Evolutionary conservation across 2,888 invertebrate species (phyloP).

Genomic region (Loripinus fragilis): DNA sequence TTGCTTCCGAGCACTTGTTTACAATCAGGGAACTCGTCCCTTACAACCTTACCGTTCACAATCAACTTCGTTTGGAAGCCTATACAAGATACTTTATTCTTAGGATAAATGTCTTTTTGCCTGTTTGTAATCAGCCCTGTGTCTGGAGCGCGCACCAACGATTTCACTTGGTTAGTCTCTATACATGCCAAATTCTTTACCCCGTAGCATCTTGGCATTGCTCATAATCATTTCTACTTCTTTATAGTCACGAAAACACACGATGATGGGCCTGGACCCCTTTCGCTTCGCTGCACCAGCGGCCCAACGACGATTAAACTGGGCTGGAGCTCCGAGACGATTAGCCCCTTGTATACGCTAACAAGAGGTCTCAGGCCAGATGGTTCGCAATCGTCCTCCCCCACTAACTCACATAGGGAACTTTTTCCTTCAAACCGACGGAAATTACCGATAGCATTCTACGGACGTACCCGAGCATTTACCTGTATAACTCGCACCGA

Average conservation of each 20-base stretch:
- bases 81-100: not conserved
- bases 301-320: not conserved
- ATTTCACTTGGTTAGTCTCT: not conserved
- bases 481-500: no score
- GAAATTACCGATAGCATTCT: no score
- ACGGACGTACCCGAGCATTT: no score
- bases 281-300: no score
- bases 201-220: not conserved
- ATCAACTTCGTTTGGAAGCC: not conserved
- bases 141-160: no score
- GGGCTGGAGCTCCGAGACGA: not conserved
- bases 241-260: constrained; percentile 3
- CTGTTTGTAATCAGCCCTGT: not conserved
- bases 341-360: not conserved
- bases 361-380: not conserved
- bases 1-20: not conserved
- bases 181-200: not conserved
- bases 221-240: not conserved
- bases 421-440: not conserved
- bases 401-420: not conserved
- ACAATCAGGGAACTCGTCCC: not conserved
- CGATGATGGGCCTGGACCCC: not conserved
- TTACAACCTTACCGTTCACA: not conserved
- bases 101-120: not conserved
- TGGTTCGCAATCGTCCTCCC: not conserved